Base-by-base conservation (phyloP, 2,888 invertebrate species). In the Drosophila mimetica region DNA sequence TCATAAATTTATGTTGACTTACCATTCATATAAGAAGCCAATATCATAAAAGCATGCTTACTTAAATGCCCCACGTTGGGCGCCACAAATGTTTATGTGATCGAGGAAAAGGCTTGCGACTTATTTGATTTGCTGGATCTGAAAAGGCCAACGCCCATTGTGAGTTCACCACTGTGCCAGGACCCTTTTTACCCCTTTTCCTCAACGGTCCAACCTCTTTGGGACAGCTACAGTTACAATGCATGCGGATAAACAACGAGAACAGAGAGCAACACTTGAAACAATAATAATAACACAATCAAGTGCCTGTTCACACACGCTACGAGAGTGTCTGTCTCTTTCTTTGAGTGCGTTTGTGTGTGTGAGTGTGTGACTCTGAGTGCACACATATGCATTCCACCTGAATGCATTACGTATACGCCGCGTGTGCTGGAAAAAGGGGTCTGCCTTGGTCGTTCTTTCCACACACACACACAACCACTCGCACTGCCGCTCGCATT, bases 231-330 rank as follows among this genome's bases (percentile, higher is more conserved):
- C 84, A 72, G 77, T 59, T 79, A 76, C 83, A 81, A 81, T 87
- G 87, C 74, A 75, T 75, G 73, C 80, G 80, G 80, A 87, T 88
- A 87, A 82, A 77, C 80, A 87, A 82, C 65, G 50, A 48, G 71
- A 76, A 71, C 72, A 69, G 83, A 77, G 65, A 73, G 84, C 86
- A 86, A 83, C 88, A 83, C 82, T 83, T 86, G 86, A 88, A 83
- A 83, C 88, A 83, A 88, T 88, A 83, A 83, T 83, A 83, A 83
- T 83, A 83, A 83, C 82, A 83, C 88, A 83, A 83, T 83, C 82
- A 83, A 83, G 82, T 83, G 88, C 54, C 84, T 83, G 86, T 83
- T 83, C 82, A 83, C 88, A 83, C 77, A 74, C 71, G 64, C 67
- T 55, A 25, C 57, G 25, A 42, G 36, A 37, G 47, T 66, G 42